Base-by-base conservation (phyloP, 2,113 vertebrate genomes). In the Podarcis raffonei region DNA sequence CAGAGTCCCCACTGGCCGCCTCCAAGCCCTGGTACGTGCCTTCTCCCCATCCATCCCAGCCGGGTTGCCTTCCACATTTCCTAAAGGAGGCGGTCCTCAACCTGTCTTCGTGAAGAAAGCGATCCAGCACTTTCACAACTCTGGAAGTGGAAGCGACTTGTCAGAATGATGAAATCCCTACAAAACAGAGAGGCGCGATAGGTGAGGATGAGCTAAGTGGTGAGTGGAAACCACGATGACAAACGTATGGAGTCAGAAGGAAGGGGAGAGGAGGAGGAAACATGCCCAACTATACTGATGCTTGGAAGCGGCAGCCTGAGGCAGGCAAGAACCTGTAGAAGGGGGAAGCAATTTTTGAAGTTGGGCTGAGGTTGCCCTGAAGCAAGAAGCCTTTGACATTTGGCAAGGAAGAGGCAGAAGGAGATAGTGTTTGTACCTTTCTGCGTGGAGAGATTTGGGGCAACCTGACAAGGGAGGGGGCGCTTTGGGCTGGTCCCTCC, bases 261-360 rank as follows among this genome's bases (percentile, higher is more conserved):
- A 57, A 3, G 37, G 82, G 77, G 89, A 78, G 37, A 37, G 35
- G 1, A 59, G 90, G 27, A 85, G 93, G 88, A 76, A 81, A 1
- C 76, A 72, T 80, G 57, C 0, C 90, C 48, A 57, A 2, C 39
- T 0, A 11, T 81, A 1, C 23, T 72, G n/a, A 37, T 22, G 37
- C 11, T 18, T 11, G 81, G 86, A 92, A 65, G 75, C 76, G 92
- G 8, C 78, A 48, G 20, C 0, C 59, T 79, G 85, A 90, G 69
- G 90, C 6, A 74, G 85, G 87, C 87, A 93, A 88, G 75, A 69
- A 87, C 86, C 88, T 66, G 90, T 91, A 81, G 92, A 91, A 91
- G 91, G 85, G 90, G 94, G 93, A 82, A 93, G 85, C 93, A 89
- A 1, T 68, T 18, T 91, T 92, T 12, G 94, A 69, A 86, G 48